A percentile compares a stretch with the other conserved stretches of the same genome.
These are phyloP conservation scores for Anneissia japonica DNA, from an alignment of 35 echinoderm and acorn worm genomes.

Conservation along the genomic window DNA sequence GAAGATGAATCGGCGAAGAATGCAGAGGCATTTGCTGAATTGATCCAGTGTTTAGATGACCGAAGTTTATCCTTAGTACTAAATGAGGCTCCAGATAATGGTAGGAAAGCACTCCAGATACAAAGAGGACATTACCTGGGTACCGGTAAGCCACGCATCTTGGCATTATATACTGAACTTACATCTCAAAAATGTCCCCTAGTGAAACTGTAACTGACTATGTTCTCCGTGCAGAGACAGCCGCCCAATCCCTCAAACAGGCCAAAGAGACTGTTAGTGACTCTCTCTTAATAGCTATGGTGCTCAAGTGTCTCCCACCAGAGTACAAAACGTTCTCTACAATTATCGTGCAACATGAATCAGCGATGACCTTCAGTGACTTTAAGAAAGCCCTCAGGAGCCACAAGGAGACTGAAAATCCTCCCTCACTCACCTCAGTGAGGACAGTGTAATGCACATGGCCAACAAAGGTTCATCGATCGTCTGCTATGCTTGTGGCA, in stretches of 20 bases:
- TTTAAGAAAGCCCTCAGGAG: slow-evolving; percentile 27
- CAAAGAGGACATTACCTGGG: slow-evolving; percentile 13
- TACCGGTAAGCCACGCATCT: slow-evolving; percentile 20
- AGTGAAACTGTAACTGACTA: slow-evolving; percentile 22
- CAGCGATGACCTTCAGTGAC: not conserved
- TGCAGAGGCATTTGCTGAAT: slow-evolving; percentile 33
- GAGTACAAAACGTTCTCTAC: slow-evolving; percentile 21
- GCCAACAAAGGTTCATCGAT: not conserved
- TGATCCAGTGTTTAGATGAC: slow-evolving; percentile 33
- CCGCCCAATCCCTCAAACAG: slow-evolving; percentile 20
- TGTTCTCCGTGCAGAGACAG: slow-evolving; percentile 17
- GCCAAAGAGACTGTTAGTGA: slow-evolving; percentile 5
- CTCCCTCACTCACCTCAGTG: not conserved
- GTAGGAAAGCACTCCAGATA: slow-evolving; percentile 15
- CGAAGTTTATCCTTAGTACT: slow-evolving; percentile 11
- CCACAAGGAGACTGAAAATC: slow-evolving; percentile 17
- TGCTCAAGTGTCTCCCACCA: slow-evolving; percentile 9
- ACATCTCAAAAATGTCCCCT: slow-evolving; percentile 5
- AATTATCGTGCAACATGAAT: slow-evolving; percentile 23
- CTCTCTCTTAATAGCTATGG: slow-evolving; percentile 14
- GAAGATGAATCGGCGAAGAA: slow-evolving; percentile 11
- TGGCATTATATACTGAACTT: slow-evolving; percentile 30
- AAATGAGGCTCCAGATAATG: slow-evolving; percentile 12
- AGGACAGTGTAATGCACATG: not conserved
- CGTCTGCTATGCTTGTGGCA: slow-evolving; percentile 17